Conservation (phyloP, 2,797 vertebrate genomes). For the Merluccius polli region DNA sequence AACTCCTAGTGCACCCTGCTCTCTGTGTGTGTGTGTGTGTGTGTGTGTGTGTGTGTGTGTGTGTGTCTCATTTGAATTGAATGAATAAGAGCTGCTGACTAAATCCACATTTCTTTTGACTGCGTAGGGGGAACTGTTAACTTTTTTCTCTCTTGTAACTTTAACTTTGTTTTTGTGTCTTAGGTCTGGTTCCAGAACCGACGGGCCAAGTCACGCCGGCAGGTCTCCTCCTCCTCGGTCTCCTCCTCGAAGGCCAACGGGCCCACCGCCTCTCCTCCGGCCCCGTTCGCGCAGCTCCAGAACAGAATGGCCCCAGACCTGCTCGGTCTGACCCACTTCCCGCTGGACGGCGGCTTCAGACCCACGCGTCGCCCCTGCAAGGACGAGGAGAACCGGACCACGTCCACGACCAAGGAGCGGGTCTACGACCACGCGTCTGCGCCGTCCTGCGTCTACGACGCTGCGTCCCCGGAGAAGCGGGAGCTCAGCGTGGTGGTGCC, state of each 20-base stretch:
- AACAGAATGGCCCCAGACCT: conserved; percentile 43
- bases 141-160: too few relatives aligned
- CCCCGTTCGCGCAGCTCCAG: conserved; percentile 51
- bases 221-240: conserved; percentile 67
- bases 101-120: neutral
- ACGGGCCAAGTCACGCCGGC: conserved; percentile 79
- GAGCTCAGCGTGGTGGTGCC: conserved; percentile 50
- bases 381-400: conserved; percentile 41
- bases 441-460: conserved; percentile 54
- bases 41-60: conserved; percentile 24
- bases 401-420: conserved; percentile 32
- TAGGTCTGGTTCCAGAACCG: conserved; percentile 87
- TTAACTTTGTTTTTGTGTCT: too few relatives aligned
- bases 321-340: conserved; percentile 48
- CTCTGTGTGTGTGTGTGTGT: neutral
- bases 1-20: conserved; percentile 16
- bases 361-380: conserved; percentile 34
- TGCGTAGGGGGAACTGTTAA: too few relatives aligned
- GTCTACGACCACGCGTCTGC: conserved; percentile 39
- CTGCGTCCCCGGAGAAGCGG: conserved; percentile 40
- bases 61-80: conserved; percentile 14
- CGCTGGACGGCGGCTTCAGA: conserved; percentile 50
- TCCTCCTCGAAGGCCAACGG: conserved; percentile 48
- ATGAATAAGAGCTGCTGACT: neutral
- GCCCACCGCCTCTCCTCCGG: conserved; percentile 33